Evolutionary conservation across 2,888 invertebrate genomes (phyloP), one percentile per base, ranked within the genome.

Genomic region (Blastobasis adustella): DNA sequence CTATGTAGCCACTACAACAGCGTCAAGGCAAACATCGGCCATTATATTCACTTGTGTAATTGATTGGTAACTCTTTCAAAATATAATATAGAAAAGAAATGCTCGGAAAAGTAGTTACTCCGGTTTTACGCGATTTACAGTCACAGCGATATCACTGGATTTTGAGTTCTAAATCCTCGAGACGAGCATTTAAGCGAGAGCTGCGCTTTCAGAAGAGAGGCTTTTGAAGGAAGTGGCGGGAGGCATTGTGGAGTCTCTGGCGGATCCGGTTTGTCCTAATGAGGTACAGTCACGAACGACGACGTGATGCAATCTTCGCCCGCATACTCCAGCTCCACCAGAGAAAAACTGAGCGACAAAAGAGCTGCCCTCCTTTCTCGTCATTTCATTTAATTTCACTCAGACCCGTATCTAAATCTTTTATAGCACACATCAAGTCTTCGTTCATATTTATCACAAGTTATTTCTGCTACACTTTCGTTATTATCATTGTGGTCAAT

Each of bases 231-330:
- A 76, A 76, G 73, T 63, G 68, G 64, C 63, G 66, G 62, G 62
- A 65, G 69, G 72, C 66, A 79, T 81, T 82, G 79, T 82, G 73
- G 67, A 63, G 69, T 75, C 79, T 76, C 76, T 64, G 66, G 64
- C 62, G 63, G 62, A 70, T 77, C 79, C 77, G 76, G 74, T 73
- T 75, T 68, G 66, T 60, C 66, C 73, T 85, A 84, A 84, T 82
- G 84, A 84, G 81, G 67, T 62, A 62, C 66, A 64, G 74, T 70
- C 77, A 79, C 74, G 73, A 73, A 75, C 61, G n/a, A 52, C 54
- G 59, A 58, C 66, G 53, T 56, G 50, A 54, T 52, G 54, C 49
- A 49, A 56, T 54, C 46, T 49, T 10, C 41, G 45, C 43, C 39
- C 10, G 23, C 23, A 23, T 23, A 23, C 23, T 23, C 3, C 23